Conservation (phyloP, 2,113 vertebrate species). For the Oncorhynchus gorbuscha region DNA sequence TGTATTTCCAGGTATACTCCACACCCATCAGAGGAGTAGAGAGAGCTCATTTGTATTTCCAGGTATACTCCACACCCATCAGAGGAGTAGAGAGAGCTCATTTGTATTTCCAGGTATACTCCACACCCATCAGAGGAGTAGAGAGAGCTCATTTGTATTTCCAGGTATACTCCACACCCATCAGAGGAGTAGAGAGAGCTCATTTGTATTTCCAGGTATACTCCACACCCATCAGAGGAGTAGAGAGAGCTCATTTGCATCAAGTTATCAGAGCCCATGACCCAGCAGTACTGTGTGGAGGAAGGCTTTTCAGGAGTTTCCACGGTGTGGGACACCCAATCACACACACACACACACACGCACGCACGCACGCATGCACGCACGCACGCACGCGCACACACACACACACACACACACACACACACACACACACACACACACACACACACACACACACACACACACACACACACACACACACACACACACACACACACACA, state of each 20-base stretch:
- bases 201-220: no score
- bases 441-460: no score
- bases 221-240: conserved; percentile 4
- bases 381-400: neutral
- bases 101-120: conserved; percentile 35
- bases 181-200: conserved; percentile 10
- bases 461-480: neutral
- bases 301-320: no score
- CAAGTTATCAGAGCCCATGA: neutral
- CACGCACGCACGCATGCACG: neutral
- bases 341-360: no score
- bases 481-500: neutral
- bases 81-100: conserved; percentile 14
- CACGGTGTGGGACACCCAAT: neutral
- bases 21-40: conserved; percentile 6
- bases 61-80: conserved; percentile 16
- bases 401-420: neutral
- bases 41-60: conserved; percentile 34
- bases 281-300: neutral
- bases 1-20: conserved; percentile 28
- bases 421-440: neutral
- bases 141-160: conserved; percentile 32
- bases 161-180: conserved; percentile 17
- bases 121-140: conserved; percentile 6
- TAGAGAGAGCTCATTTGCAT: conserved; percentile 17